These are phyloP conservation scores for Tragelaphus scriptus DNA, from an alignment of 2,113 vertebrate genomes.

Conservation along the genomic window DNA sequence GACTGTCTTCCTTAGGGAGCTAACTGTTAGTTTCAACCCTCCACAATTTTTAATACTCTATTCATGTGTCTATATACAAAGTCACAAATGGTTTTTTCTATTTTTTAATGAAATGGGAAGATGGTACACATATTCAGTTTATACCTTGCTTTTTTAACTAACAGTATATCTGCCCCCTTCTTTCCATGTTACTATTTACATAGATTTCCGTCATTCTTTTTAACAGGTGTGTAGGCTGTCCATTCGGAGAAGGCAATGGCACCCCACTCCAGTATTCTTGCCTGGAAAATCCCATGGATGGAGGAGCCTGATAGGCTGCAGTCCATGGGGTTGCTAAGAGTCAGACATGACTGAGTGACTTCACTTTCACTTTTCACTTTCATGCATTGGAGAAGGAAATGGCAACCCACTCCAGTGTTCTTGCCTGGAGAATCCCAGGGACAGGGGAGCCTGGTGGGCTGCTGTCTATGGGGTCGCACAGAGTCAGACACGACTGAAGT, in stretches of 20 bases:
- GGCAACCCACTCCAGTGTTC: no score
- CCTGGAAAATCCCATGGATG: no score
- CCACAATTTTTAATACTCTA: not conserved
- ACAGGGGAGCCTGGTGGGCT: no score
- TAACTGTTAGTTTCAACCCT: not conserved
- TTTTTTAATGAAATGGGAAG: conserved; percentile 12
- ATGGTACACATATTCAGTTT: not conserved
- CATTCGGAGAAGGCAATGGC: not conserved
- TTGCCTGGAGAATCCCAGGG: no score
- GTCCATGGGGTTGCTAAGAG: no score
- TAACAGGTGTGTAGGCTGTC: not conserved
- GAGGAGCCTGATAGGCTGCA: no score
- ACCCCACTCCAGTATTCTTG: no score
- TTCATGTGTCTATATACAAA: not conserved
- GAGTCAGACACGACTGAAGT: no score
- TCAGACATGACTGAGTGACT: no score
- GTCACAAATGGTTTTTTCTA: not conserved
- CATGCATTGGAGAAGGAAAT: no score
- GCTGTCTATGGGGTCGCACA: no score
- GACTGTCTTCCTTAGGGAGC: not conserved
- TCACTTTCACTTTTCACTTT: no score
- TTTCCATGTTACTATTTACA: not conserved
- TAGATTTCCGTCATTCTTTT: not conserved
- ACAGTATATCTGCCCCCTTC: not conserved
- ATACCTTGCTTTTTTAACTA: not conserved